Conservation (phyloP, 2,888 invertebrate genomes). For the Philereme transversata region DNA sequence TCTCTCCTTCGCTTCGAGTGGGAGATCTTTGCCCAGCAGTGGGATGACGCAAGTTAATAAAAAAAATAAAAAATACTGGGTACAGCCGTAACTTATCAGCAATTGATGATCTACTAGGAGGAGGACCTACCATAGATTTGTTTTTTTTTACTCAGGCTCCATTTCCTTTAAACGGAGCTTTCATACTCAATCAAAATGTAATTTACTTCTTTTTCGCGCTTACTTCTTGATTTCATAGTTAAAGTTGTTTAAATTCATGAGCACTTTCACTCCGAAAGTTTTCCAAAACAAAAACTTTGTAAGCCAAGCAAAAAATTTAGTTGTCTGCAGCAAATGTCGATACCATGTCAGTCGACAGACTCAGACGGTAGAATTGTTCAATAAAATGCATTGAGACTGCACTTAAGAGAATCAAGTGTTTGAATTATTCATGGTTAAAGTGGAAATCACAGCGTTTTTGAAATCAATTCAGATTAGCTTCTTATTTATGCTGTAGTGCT, state of each 20-base stretch:
- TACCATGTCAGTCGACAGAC: neutral
- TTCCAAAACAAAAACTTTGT: too few relatives aligned
- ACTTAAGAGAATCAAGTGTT: slow-evolving; percentile 2
- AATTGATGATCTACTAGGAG: neutral
- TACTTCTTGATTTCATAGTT: too few relatives aligned
- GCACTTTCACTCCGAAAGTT: too few relatives aligned
- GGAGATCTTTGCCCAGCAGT: too few relatives aligned
- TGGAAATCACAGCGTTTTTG: neutral
- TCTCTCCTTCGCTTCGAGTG: too few relatives aligned
- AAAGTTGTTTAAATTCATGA: too few relatives aligned
- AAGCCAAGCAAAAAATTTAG: too few relatives aligned
- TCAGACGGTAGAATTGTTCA: slow-evolving; percentile 11
- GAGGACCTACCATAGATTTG: neutral
- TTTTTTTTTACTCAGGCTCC: slow-evolving; percentile 5
- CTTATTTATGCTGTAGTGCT: neutral
- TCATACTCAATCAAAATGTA: too few relatives aligned
- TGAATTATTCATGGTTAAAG: slow-evolving; percentile 27
- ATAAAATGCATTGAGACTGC: slow-evolving; percentile 20
- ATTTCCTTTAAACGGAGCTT: neutral
- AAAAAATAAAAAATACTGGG: too few relatives aligned
- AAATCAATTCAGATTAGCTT: neutral
- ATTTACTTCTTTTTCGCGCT: too few relatives aligned
- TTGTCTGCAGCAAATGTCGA: neutral
- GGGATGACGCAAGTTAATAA: too few relatives aligned
- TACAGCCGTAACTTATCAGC: neutral